phyloP scores from a whole-genome alignment of 2,888 invertebrate genomes.

The Melitaea athalia region DNA sequence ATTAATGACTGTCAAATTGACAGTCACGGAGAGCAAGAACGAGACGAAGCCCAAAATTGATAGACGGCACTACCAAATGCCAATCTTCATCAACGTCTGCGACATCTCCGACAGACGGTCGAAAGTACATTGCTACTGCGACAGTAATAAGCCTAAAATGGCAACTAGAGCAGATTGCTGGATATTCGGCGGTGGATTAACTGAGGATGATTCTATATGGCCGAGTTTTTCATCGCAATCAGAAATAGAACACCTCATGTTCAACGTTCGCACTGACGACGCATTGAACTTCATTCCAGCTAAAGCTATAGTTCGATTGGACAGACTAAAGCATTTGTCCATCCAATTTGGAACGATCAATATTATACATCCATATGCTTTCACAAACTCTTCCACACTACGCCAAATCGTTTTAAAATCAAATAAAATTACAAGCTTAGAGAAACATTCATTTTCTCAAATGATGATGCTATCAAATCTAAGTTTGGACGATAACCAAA shows the following conservation, averaged over 20 bases:
- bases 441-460: slow-evolving; percentile 87
- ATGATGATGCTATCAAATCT: slow-evolving; percentile 87
- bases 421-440: slow-evolving; percentile 86
- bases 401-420: slow-evolving; percentile 86
- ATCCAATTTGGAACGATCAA: slow-evolving; percentile 89
- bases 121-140: slow-evolving; percentile 78
- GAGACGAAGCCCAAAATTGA: slow-evolving; percentile 65
- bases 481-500: slow-evolving; percentile 88
- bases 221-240: slow-evolving; percentile 87
- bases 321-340: slow-evolving; percentile 85
- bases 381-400: slow-evolving; percentile 88
- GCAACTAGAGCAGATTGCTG: slow-evolving; percentile 89
- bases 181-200: slow-evolving; percentile 84
- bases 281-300: slow-evolving; percentile 87
- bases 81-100: slow-evolving; percentile 72
- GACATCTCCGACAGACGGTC: slow-evolving; percentile 73
- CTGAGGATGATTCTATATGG: slow-evolving; percentile 88
- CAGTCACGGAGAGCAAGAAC: slow-evolving; percentile 68
- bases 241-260: slow-evolving; percentile 85
- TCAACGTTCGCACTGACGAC: slow-evolving; percentile 87
- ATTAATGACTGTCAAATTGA: slow-evolving; percentile 69
- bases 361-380: slow-evolving; percentile 87
- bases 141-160: slow-evolving; percentile 69
- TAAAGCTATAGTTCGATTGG: slow-evolving; percentile 85
- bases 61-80: slow-evolving; percentile 64